Conservation (phyloP, 2,888 invertebrate genomes). For the Eilema griseolum region DNA sequence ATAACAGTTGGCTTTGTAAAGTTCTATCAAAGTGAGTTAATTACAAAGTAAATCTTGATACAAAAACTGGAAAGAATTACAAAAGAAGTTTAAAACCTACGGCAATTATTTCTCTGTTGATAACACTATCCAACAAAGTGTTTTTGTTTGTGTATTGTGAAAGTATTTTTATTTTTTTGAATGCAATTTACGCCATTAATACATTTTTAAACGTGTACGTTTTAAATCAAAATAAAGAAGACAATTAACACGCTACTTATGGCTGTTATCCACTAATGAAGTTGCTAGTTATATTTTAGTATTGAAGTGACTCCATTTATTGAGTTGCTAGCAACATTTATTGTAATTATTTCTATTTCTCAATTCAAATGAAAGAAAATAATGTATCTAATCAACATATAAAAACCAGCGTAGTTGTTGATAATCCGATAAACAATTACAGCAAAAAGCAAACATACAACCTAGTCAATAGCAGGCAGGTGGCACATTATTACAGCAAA, state of each 20-base stretch:
- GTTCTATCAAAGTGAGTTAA: background rate
- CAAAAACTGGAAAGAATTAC: background rate
- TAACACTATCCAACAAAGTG: background rate
- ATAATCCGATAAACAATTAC: slow-evolving; percentile 21
- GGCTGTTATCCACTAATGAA: background rate
- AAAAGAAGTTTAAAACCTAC: background rate
- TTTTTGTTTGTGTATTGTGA: background rate
- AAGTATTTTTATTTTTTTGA: background rate
- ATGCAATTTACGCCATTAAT: background rate
- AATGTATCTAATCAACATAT: slow-evolving; percentile 5
- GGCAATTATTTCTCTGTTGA: background rate
- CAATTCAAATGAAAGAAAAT: background rate
- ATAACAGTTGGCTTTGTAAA: background rate
- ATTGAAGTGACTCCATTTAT: background rate
- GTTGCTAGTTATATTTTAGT: background rate
- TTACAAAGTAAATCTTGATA: slow-evolving; percentile 2
- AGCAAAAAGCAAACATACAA: slow-evolving; percentile 40
- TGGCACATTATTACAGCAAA: slow-evolving; percentile 54
- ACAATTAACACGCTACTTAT: background rate
- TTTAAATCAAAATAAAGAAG: background rate
- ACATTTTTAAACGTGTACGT: background rate
- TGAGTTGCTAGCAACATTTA: background rate
- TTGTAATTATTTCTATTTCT: background rate
- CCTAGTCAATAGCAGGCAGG: slow-evolving; percentile 61
- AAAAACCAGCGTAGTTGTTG: background rate